Evolutionary conservation across 2,113 vertebrate species (phyloP).

Genomic region (Phylloscopus trochilus): DNA sequence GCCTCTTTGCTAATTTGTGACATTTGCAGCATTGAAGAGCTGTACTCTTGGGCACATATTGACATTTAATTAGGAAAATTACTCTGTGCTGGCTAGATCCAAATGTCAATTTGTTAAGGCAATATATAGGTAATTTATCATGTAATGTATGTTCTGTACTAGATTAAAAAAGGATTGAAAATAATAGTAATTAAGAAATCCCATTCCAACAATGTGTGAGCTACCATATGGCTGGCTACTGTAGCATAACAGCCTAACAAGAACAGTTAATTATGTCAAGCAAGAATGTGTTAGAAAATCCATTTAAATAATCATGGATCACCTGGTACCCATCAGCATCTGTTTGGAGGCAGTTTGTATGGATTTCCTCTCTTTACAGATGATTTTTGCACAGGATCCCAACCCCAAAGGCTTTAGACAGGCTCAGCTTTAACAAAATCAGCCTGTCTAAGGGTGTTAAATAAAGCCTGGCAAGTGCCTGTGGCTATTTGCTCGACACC

Average conservation of each 20-base stretch:
- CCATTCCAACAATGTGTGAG: neutral
- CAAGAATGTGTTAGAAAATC: neutral
- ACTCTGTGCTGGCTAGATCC: neutral
- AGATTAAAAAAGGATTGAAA: neutral
- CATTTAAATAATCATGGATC: neutral
- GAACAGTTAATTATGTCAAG: neutral
- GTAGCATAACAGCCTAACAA: neutral
- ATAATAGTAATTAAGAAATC: neutral
- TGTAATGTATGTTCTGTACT: neutral
- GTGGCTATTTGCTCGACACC: neutral
- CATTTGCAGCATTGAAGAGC: neutral
- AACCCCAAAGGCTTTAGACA: neutral
- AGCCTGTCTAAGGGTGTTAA: neutral
- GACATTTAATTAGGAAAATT: conserved; percentile 39
- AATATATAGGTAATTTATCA: neutral
- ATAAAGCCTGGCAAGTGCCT: neutral
- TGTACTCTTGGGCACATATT: neutral
- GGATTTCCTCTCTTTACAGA: neutral
- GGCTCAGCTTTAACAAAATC: neutral
- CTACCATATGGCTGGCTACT: neutral
- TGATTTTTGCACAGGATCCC: neutral
- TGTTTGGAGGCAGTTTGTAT: neutral
- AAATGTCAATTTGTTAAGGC: neutral
- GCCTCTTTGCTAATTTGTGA: neutral
- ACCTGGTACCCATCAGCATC: neutral